Conservation (phyloP, 2,888 invertebrate genomes). For the Drosophila percnosoma region DNA sequence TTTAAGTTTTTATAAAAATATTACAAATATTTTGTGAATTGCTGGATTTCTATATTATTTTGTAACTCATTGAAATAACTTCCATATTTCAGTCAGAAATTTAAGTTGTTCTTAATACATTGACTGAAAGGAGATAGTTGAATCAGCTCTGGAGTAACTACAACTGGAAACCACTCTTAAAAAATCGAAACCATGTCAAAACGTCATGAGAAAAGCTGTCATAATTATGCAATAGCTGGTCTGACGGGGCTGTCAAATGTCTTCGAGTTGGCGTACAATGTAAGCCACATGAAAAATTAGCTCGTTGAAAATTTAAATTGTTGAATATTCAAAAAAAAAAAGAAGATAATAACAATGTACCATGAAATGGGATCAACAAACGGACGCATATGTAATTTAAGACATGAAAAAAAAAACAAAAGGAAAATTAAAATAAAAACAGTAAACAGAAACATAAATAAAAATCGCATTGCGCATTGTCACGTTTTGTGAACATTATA, state of each 20-base stretch:
- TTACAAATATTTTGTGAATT: not conserved
- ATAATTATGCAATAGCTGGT: conserved; percentile 69
- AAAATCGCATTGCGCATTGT: conserved; percentile 50
- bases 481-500: conserved; percentile 52
- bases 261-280: conserved; percentile 11
- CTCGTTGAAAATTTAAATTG: conserved; percentile 41
- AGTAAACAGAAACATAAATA: conserved; percentile 20
- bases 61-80: not conserved
- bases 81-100: not conserved
- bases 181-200: conserved; percentile 45
- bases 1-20: not conserved
- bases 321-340: conserved; percentile 38
- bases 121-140: conserved; percentile 19
- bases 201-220: conserved; percentile 55
- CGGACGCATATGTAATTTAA: conserved; percentile 59
- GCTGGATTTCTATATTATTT: not conserved
- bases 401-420: conserved; percentile 32
- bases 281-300: conserved; percentile 34
- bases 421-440: conserved; percentile 31
- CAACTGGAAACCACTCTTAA: conserved; percentile 23
- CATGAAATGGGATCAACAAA: conserved; percentile 66
- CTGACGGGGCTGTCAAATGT: conserved; percentile 52
- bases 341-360: not conserved
- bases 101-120: conserved; percentile 1
- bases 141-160: conserved; percentile 15